Evolutionary conservation across 2,113 vertebrate species (phyloP).

Genomic region (Sorex araneus): DNA sequence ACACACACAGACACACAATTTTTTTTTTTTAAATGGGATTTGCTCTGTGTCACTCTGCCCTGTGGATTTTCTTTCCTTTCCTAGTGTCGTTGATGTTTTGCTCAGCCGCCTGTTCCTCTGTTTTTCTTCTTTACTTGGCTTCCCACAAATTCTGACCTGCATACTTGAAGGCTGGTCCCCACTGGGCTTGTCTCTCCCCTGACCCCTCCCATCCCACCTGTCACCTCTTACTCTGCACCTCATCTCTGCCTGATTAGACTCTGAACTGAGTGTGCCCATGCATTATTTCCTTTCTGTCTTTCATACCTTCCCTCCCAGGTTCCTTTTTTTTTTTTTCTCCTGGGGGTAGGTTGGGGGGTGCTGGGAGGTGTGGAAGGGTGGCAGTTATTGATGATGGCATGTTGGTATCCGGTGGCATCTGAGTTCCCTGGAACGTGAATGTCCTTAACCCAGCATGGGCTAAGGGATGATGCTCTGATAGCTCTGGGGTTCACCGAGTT

Average conservation of each 20-base stretch:
- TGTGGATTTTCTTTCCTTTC: neutral
- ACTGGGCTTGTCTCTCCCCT: fast-evolving
- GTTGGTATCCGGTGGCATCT: neutral
- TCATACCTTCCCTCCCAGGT: neutral
- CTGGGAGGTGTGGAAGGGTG: neutral
- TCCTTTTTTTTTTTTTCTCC: neutral
- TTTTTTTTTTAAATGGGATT: neutral
- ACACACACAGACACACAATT: fast-evolving
- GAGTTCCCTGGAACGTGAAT: neutral
- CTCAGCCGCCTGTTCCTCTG: neutral
- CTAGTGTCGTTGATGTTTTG: neutral
- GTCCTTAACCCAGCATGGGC: no score
- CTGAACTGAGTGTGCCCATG: fast-evolving
- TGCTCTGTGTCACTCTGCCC: neutral
- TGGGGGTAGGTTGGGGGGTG: neutral
- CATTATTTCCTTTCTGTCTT: neutral
- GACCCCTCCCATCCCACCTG: fast-evolving
- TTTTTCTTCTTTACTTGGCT: neutral
- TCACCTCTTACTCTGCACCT: neutral
- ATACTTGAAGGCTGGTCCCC: neutral
- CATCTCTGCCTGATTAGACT: neutral
- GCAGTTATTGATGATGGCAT: fast-evolving
- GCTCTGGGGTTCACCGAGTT: neutral
- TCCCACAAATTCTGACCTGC: neutral
- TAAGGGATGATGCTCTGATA: no score